Conservation (phyloP, 2,888 invertebrate species). For the Steinernema hermaphroditum region DNA sequence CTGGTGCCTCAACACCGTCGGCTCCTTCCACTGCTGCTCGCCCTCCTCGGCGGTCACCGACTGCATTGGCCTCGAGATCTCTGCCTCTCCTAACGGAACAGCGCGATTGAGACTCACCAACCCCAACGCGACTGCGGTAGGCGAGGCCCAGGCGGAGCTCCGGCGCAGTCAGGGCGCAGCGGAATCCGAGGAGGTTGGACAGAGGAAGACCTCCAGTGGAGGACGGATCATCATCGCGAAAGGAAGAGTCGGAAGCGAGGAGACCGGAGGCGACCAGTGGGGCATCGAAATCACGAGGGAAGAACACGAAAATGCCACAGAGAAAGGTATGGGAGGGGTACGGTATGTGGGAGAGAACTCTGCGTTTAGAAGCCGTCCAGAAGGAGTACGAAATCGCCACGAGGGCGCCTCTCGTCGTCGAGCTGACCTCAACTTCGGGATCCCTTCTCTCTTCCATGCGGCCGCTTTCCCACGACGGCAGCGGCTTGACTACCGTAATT, state of each 20-base stretch:
- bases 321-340: neutral
- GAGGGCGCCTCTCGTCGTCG: conserved; percentile 9
- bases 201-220: conserved; percentile 46
- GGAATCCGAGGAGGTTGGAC: conserved; percentile 15
- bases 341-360: neutral
- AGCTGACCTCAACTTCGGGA: neutral
- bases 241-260: conserved; percentile 30
- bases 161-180: neutral
- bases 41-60: conserved; percentile 43
- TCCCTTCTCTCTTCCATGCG: neutral
- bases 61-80: conserved; percentile 41
- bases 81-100: neutral
- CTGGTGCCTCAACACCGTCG: conserved; percentile 64
- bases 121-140: neutral
- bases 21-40: conserved; percentile 64
- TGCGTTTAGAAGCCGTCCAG: conserved; percentile 4
- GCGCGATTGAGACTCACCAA: neutral
- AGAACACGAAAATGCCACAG: neutral
- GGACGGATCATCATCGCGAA: conserved; percentile 50
- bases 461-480: conserved; percentile 2
- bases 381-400: neutral
- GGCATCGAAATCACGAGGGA: conserved; percentile 32
- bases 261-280: neutral
- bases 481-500: neutral
- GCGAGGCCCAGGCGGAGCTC: neutral